Percentiles rank a stretch among this genome's conserved stretches.
phyloP scores from a whole-genome alignment of 1,140 invertebrate species.

The Eueides isabella region DNA sequence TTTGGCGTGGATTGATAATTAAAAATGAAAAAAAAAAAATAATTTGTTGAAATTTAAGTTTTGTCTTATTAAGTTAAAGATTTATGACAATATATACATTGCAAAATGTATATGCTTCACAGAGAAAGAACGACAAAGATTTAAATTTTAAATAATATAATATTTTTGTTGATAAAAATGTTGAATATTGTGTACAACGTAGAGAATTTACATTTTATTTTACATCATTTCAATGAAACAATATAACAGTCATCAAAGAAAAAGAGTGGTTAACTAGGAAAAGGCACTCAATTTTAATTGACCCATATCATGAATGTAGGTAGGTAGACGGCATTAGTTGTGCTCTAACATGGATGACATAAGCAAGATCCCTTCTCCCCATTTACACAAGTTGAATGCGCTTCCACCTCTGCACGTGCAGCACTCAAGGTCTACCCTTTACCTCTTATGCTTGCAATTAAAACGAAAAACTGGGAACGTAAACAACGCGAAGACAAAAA shows the following conservation, averaged over 20 bases:
- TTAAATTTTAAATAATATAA: background rate
- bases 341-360: conserved; percentile 66
- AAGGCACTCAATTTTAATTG: conserved; percentile 50
- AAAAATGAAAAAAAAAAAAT: too few relatives aligned
- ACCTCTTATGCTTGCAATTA: conserved; percentile 80
- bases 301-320: conserved; percentile 57
- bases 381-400: conserved; percentile 74
- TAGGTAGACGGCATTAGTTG: conserved; percentile 46
- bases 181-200: background rate
- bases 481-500: conserved; percentile 55
- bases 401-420: conserved; percentile 72
- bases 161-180: too few relatives aligned
- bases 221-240: background rate
- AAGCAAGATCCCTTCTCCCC: conserved; percentile 67
- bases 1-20: too few relatives aligned
- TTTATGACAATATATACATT: too few relatives aligned
- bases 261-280: conserved; percentile 23
- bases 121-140: background rate
- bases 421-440: conserved; percentile 79
- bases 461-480: conserved; percentile 74
- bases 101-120: too few relatives aligned
- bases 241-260: conserved; percentile 4
- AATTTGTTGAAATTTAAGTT: too few relatives aligned
- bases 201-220: background rate
- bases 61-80: too few relatives aligned